These are phyloP conservation scores for Pampus argenteus DNA, from an alignment of 2,797 vertebrate species.

Conservation along the genomic window DNA sequence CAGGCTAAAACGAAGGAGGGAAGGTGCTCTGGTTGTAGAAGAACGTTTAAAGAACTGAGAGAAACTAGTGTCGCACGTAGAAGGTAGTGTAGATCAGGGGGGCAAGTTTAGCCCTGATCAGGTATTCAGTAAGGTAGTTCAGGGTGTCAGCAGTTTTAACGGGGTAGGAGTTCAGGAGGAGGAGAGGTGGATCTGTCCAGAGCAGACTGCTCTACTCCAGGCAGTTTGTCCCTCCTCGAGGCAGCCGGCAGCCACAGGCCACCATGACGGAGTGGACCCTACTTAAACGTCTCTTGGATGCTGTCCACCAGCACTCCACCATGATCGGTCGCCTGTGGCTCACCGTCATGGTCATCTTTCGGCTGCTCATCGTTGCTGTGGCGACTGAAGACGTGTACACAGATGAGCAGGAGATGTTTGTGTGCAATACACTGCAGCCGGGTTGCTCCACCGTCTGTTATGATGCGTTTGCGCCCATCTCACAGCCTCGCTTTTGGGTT, in stretches of 20 bases:
- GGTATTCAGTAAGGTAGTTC: not conserved
- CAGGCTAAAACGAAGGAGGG: not conserved
- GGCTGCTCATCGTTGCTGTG: slow-evolving; percentile 93
- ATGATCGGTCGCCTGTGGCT: slow-evolving; percentile 98
- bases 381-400: slow-evolving; percentile 96
- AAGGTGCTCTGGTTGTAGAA: not conserved
- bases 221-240: slow-evolving; percentile 51
- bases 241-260: slow-evolving; percentile 55
- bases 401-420: slow-evolving; percentile 96
- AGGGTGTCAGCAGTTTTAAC: not conserved
- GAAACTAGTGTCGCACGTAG: not conserved
- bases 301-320: slow-evolving; percentile 98
- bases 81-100: not conserved
- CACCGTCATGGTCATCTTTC: slow-evolving; percentile 93
- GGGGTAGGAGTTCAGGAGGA: slow-evolving; percentile 7
- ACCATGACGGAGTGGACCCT: slow-evolving; percentile 93
- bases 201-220: slow-evolving; percentile 59
- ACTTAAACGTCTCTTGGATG: slow-evolving; percentile 94
- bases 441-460: slow-evolving; percentile 97
- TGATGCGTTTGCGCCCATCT: slow-evolving; percentile 94
- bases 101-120: not conserved
- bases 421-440: slow-evolving; percentile 95
- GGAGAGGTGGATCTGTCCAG: slow-evolving; percentile 59
- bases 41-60: not conserved
- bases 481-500: slow-evolving; percentile 96